These are phyloP conservation scores for Phytoseiulus persimilis DNA, from an alignment of 2,888 invertebrate species.

Conservation along the genomic window DNA sequence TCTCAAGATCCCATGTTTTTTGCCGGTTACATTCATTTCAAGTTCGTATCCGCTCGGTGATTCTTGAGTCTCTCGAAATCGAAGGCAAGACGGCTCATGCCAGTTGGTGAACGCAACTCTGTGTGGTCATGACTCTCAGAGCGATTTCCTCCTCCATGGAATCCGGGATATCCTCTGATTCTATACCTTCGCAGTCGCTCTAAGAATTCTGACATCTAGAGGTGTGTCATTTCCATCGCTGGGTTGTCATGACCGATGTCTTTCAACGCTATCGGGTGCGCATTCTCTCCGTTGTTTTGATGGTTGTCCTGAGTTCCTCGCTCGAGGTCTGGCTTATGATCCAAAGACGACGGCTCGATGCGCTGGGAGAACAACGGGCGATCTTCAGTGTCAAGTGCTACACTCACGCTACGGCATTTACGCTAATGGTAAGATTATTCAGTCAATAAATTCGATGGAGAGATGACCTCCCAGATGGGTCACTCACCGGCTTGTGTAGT, in stretches of 20 bases:
- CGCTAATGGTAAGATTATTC: too few species aligned
- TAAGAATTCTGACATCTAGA: background rate
- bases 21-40: too few species aligned
- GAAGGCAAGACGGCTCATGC: too few species aligned
- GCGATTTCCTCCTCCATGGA: background rate
- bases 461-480: background rate
- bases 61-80: too few species aligned
- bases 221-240: slow-evolving; percentile 35
- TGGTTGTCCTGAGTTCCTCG: background rate
- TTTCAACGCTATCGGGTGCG: background rate
- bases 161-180: background rate
- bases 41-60: too few species aligned
- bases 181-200: background rate
- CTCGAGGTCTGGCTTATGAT: background rate
- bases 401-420: too few species aligned
- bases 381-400: background rate
- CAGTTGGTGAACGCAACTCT: too few species aligned
- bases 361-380: background rate
- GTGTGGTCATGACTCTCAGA: too few species aligned
- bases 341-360: background rate
- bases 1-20: too few species aligned
- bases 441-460: background rate
- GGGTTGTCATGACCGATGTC: slow-evolving; percentile 28
- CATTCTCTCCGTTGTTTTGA: background rate
- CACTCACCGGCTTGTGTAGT: background rate